Evolutionary conservation across 2,113 vertebrate genomes (phyloP).

Genomic region (Lamprologus callipterus): DNA sequence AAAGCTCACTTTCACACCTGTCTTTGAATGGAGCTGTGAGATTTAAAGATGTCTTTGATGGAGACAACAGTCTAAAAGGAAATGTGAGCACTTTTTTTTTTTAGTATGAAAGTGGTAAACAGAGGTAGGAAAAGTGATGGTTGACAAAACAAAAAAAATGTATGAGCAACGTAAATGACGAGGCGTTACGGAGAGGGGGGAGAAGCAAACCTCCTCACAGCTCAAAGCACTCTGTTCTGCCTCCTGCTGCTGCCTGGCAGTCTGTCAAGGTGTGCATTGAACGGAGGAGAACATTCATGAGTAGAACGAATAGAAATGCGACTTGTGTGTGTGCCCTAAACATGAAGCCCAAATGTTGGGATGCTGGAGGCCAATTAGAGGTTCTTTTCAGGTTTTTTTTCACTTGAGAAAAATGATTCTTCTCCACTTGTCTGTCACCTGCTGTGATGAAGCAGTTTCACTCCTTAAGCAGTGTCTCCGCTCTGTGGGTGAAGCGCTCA

Average conservation of each 20-base stretch:
- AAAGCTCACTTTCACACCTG: background rate
- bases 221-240: background rate
- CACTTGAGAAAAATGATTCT: background rate
- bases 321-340: background rate
- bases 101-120: background rate
- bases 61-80: background rate
- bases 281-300: background rate
- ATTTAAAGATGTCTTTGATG: background rate
- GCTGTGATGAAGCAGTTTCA: background rate
- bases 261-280: background rate
- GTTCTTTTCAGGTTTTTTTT: background rate
- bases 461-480: background rate
- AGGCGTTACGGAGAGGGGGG: background rate
- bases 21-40: background rate
- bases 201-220: background rate
- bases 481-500: background rate
- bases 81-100: background rate
- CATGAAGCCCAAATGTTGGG: background rate
- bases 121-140: background rate
- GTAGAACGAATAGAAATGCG: background rate
- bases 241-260: background rate
- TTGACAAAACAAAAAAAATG: background rate
- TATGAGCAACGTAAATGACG: background rate
- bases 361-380: background rate
- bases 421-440: background rate